Evolutionary conservation across 2,113 vertebrate genomes (phyloP), one percentile per base, ranked within the genome.

Genomic region (Thalassarche chlororhynchos): DNA sequence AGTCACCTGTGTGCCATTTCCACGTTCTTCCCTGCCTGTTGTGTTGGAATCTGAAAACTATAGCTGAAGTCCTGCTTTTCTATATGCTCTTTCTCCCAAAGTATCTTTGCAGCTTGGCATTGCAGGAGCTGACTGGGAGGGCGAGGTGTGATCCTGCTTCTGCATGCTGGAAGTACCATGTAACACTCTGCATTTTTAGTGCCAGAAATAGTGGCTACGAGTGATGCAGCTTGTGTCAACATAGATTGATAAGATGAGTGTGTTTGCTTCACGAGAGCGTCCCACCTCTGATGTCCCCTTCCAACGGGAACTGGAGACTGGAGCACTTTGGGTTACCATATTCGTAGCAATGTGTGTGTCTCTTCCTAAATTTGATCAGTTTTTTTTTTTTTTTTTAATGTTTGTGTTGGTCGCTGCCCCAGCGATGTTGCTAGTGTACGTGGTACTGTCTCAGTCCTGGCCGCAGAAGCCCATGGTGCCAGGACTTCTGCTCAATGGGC

Each of bases 391-490:
- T 0, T 17, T 82, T 84, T 51, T 3, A 5, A 5, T 76, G 29
- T 74, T 81, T 87, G 6, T 29, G 7, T 64, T 69, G 44, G 32
- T 74, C n/a, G 84, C 46, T 80, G 57, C 42, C 47, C 38, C 44
- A 51, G 71, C 4, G 8, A 24, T 54, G 51, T 61, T 83, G 46
- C 23, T 57, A 16, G 17, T 26, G 47, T 3, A 19, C 1, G 1
- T 80, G 47, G 25, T 31, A 15, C n/a, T 36, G 17, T 78, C 76
- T 32, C 55, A 79, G 44, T 19, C 40, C n/a, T 38, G 46, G 34
- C 18, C 6, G 8, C 26, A 76, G 71, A 65, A 75, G 40, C 13
- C 10, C 62, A 16, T 0, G 0, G 42, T 44, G 17, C 40, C 55
- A 70, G 34, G 29, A 29, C 10, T 36, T 68, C 31, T 87, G 47